Base-by-base conservation (phyloP, 2,888 invertebrate genomes). In the Phortica magna region DNA sequence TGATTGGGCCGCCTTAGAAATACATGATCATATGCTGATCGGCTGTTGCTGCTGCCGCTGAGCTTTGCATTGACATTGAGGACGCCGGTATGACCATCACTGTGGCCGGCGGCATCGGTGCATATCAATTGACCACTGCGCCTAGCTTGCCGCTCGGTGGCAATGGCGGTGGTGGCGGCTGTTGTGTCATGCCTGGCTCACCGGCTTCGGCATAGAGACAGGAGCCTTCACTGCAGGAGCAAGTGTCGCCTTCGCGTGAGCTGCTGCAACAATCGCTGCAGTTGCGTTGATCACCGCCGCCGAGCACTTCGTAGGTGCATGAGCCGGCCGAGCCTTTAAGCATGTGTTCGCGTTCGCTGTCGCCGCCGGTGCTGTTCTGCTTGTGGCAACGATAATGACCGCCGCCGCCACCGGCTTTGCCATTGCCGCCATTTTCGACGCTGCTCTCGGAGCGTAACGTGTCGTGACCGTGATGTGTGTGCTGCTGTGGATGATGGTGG, bases 191-290 rank as follows among this genome's bases (percentile, higher is more conserved):
- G 41, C 86, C 84, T 12, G 92, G 92, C 65, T 92, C 92, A 57
- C 93, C 93, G 41, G 94, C 93, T 89, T 94, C 94, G 0, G 94
- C 94, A 83, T 94, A 94, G 75, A 94, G 90, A 83, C 94, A 94
- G 68, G 94, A 94, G 19, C 94, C 94, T 84, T 94, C 94, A 87
- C 94, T 94, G 90, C 94, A 94, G 43, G 94, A 94, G 89, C 94
- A 94, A 73, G 94, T 94, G 83, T 94, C 94, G 65, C 93, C 93
- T 72, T 92, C 93, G 88, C 88, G 93, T 81, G 92, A 93, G 91
- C 89, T 93, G 91, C 89, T 91, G 80, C 92, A 92, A 73, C 93
- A 93, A 81, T 93, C 93, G 76, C 91, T 92, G 22, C 93, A 93
- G 76, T 91, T 91, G 41, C 87, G 82, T 48, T 85, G 87, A 73